Conservation (phyloP, 2,113 vertebrate genomes). For the Chauna torquata region DNA sequence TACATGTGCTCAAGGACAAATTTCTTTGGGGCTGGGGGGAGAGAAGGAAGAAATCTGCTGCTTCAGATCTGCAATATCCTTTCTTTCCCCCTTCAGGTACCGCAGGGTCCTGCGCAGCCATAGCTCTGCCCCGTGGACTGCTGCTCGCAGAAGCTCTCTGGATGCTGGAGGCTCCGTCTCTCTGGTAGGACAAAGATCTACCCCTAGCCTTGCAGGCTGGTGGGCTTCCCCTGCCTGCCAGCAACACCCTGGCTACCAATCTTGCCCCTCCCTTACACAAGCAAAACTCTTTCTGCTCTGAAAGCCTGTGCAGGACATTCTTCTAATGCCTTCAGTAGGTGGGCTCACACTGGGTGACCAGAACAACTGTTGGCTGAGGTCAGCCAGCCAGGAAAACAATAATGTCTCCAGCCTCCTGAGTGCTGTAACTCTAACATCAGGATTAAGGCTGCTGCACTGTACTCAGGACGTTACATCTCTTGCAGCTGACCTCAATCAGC, state of each 20-base stretch:
- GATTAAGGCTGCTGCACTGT: slow-evolving; percentile 19
- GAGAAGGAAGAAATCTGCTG: background rate
- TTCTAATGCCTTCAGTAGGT: slow-evolving; percentile 35
- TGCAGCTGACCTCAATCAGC: slow-evolving; percentile 52
- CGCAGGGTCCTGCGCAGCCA: background rate
- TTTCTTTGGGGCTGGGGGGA: background rate
- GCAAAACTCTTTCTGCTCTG: slow-evolving; percentile 4
- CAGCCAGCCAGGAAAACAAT: slow-evolving; percentile 56
- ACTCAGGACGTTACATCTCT: slow-evolving; percentile 7
- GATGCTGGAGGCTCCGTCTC: background rate
- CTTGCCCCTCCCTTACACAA: background rate
- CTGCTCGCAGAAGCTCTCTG: background rate
- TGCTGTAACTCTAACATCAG: slow-evolving; percentile 35
- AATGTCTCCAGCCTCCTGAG: slow-evolving; percentile 8
- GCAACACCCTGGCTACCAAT: background rate
- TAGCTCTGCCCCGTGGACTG: background rate
- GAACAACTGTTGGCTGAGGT: slow-evolving; percentile 40
- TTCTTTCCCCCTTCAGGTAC: background rate
- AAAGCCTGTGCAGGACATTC: slow-evolving; percentile 5
- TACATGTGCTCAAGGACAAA: background rate
- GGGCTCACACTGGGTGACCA: background rate
- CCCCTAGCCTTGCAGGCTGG: background rate
- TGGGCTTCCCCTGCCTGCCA: background rate
- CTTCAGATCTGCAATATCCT: background rate
- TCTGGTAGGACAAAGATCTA: background rate